A percentile compares a stretch with the other conserved stretches of the same genome.
phyloP scores from a whole-genome alignment of 2,113 vertebrate species.

The Lontra canadensis region DNA sequence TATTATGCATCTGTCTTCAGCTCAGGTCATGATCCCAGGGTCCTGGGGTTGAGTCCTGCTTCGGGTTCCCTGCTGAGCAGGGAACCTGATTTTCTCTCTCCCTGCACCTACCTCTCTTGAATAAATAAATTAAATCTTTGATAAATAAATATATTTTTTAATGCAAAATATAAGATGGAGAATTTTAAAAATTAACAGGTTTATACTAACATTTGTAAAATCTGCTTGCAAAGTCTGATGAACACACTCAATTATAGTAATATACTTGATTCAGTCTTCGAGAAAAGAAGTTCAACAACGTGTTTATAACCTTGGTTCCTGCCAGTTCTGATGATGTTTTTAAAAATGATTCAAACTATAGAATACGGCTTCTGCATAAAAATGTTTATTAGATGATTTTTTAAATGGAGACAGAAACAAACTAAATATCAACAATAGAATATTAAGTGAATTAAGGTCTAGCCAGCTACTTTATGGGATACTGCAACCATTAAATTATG shows the following conservation, averaged over 20 bases:
- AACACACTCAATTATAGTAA: background rate
- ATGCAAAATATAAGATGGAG: background rate
- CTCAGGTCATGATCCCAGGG: too few species aligned
- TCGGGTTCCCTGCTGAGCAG: too few species aligned
- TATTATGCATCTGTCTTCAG: too few species aligned
- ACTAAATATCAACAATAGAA: background rate
- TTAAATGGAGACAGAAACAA: background rate
- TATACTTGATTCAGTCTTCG: background rate
- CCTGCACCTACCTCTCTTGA: background rate
- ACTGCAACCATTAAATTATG: background rate
- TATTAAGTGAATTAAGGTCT: background rate
- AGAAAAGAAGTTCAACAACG: background rate
- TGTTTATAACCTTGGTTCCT: background rate
- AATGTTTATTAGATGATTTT: background rate
- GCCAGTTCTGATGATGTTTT: background rate
- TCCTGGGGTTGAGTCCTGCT: too few species aligned
- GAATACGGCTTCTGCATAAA: background rate
- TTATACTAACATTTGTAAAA: background rate
- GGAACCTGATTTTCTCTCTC: background rate
- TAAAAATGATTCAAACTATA: constrained; percentile 4
- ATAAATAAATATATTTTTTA: background rate
- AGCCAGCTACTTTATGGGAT: background rate
- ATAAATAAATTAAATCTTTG: background rate
- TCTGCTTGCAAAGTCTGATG: background rate
- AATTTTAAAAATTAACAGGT: background rate